Base-by-base conservation (phyloP, 2,888 invertebrate genomes). In the Alsophila aescularia region DNA sequence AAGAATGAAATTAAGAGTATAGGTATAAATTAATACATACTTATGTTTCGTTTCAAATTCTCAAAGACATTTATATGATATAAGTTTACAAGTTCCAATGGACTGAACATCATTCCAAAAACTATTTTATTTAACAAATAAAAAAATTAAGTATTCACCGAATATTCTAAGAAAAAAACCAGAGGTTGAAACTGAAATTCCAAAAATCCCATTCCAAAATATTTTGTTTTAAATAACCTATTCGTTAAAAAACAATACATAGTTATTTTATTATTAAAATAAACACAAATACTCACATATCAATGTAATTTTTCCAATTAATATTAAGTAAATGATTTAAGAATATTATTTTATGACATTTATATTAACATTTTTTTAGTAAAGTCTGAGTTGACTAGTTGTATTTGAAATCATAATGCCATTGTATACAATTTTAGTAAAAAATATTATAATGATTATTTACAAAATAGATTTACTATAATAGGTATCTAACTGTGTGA, bases 221-320 rank as follows among this genome's bases (percentile, higher is more conserved):
- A 13, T 47, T 56, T 41, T 14, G 14, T 42, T 37, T 44, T 6
- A 3, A 6, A 27, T 2, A 4, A 2, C 7, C 8, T 24, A 7
- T 7, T 6, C 8, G 24, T 29, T 29, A 32, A 12, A 32, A 12
- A 12, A 13, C 6, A 32, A n/a, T 39, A 49, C 7, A 37, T 14
- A 29, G 13, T 24, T 39, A 32, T 47, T 13, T 21, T 50, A 44
- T 45, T 55, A 50, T 45, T 52, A 39, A 44, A 63, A 8, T 41
- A 35, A 32, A 50, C 36, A 69, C 62, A 75, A 77, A 79, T 79
- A 79, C 79, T 79, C 79, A 75, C 79, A 79, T 79, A 78, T 79
- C 79, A 79, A 67, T 68, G 59, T 67, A 61, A 72, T 62, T 66
- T n/a, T 62, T 62, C 31, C 35, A 60, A 62, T 44, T 45, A 58